These are phyloP conservation scores for Cyclina sinensis DNA, from an alignment of 1,140 invertebrate genomes.

Conservation along the genomic window DNA sequence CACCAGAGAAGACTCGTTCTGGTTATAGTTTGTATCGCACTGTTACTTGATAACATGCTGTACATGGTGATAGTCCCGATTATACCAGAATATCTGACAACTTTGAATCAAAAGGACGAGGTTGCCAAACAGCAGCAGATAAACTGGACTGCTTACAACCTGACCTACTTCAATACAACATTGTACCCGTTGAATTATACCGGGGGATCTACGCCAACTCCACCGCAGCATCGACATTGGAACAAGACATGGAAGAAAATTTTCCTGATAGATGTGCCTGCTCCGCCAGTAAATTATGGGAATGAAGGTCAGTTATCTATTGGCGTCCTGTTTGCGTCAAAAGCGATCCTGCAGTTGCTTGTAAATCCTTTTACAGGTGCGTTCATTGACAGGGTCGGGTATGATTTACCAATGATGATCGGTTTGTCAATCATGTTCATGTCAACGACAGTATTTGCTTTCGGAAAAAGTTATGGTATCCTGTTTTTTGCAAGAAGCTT, in stretches of 20 bases:
- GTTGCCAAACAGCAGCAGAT: background rate
- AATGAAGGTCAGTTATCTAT: slow-evolving; percentile 97
- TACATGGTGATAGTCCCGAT: slow-evolving; percentile 99
- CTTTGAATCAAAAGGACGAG: slow-evolving; percentile 77
- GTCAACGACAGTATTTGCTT: slow-evolving; percentile 99
- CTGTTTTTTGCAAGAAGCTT: slow-evolving; percentile 99
- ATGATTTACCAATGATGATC: slow-evolving; percentile 99
- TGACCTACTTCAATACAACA: slow-evolving; percentile 59
- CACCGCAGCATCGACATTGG: slow-evolving; percentile 1
- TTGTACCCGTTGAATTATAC: slow-evolving; percentile 47
- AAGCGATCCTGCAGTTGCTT: slow-evolving; percentile 99
- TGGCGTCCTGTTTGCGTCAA: slow-evolving; percentile 98
- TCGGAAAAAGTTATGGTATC: slow-evolving; percentile 97
- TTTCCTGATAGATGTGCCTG: slow-evolving; percentile 69
- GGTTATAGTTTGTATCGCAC: slow-evolving; percentile 98
- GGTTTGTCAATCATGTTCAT: slow-evolving; percentile 99
- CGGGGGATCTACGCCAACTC: slow-evolving; percentile 9
- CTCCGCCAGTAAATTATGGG: slow-evolving; percentile 89
- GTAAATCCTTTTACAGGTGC: slow-evolving; percentile 99
- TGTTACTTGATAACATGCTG: slow-evolving; percentile 94
- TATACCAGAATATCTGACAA: slow-evolving; percentile 97
- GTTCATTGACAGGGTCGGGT: slow-evolving; percentile 99
- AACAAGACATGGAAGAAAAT: slow-evolving; percentile 58
- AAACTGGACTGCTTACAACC: slow-evolving; percentile 63
- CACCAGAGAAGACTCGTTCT: slow-evolving; percentile 96